Evolutionary conservation across 1,140 invertebrate genomes (phyloP), one percentile per base, ranked within the genome.

Genomic region (Gryon sp.): DNA sequence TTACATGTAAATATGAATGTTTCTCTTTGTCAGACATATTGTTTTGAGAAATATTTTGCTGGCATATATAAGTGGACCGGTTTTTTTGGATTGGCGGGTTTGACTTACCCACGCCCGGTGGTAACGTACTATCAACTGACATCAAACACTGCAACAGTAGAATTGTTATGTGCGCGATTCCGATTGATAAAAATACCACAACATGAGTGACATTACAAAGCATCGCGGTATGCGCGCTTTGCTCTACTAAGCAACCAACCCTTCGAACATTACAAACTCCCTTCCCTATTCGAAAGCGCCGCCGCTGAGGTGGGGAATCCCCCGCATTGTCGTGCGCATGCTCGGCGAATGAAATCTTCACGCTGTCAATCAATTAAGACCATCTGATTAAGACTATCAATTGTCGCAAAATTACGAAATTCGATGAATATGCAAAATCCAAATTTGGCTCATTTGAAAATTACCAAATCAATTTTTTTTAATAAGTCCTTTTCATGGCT

Each of bases 201-300:
- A 75, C 78, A 74, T 70, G 53, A 74, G 73, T 57, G 46, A 76
- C 75, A 82, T 79, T 81, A 80, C 80, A 81, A 82, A 81, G 78
- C 82, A 84, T 84, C 78, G 82, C 82, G 81, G 79, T 80, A 80
- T 77, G 69, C 82, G 82, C 79, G 80, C 80, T 74, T 76, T 79
- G 81, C 81, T 79, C 75, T 79, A 84, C 81, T 82, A 76, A 80
- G 59, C 76, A 78, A n/a, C n/a, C n/a, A n/a, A 74, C 70, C 76
- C 63, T 45, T 60, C 15, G 34, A 19, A 50, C 66, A 77, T 66
- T 32, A 52, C 76, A 74, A 52, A 60, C 52, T 74, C 50, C 59
- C 76, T 45, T 59, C 52, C 53, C n/a, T n/a, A n/a, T 30, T 52
- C 20, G 38, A 15, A 57, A 12, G 12, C n/a, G 36, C 9, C 40